Percentiles rank a stretch among this genome's conserved stretches.
Conservation (phyloP, 2,888 invertebrate species). For the Tinea pellionella region DNA sequence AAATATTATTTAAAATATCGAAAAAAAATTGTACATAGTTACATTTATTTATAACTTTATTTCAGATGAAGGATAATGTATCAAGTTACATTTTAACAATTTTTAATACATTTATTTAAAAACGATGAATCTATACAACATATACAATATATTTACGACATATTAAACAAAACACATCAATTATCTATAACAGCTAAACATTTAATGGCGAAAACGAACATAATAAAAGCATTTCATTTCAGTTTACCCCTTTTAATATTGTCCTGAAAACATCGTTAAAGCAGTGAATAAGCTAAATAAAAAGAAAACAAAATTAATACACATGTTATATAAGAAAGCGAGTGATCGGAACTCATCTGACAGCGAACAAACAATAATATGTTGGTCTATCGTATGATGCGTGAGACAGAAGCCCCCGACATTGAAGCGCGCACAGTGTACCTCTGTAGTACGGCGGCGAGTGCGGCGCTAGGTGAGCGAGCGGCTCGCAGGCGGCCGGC, state of each 20-base stretch:
- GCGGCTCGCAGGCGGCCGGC: constrained; percentile 78
- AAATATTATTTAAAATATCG: too few species aligned
- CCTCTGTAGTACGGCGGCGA: constrained; percentile 79
- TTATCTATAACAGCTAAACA: neutral
- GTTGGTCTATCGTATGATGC: too few species aligned
- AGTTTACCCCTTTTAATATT: neutral
- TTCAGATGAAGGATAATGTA: too few species aligned
- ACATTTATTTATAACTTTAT: too few species aligned
- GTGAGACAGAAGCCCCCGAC: neutral
- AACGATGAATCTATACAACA: neutral
- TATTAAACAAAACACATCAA: neutral
- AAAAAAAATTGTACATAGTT: too few species aligned
- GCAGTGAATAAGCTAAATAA: neutral
- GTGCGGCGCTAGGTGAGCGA: constrained; percentile 75
- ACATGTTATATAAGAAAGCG: neutral
- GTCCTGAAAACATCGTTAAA: neutral
- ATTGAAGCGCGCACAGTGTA: constrained; percentile 30
- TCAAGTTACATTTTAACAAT: neutral
- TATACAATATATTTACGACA: neutral
- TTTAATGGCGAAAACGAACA: neutral
- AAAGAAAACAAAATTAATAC: neutral
- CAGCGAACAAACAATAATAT: neutral
- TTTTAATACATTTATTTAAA: neutral
- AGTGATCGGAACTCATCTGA: neutral
- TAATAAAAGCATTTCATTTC: neutral